Evolutionary conservation across 2,113 vertebrate genomes (phyloP).

Genomic region (rabbit (Oryctolagus cuniculus)): mOryCun1.1 NC_091440.1:12683501-12684000

Average conservation of each 20-base stretch:
- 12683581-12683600: conserved; percentile 81
- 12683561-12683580: conserved; percentile 80
- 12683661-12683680: conserved; percentile 89
- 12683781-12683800: conserved; percentile 90
- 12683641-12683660: conserved; percentile 85
- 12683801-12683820: conserved; percentile 91
- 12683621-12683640: conserved; percentile 89
- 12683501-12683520: conserved; percentile 68
- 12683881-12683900: conserved; percentile 73
- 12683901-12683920: conserved; percentile 79
- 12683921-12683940: conserved; percentile 80
- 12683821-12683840: conserved; percentile 90
- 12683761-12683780: conserved; percentile 91
- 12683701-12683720: conserved; percentile 86
- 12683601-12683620: conserved; percentile 87
- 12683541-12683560: conserved; percentile 73
- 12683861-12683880: conserved; percentile 80
- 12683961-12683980: conserved; percentile 68
- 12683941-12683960: conserved; percentile 79
- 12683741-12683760: conserved; percentile 88
- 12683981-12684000: conserved; percentile 71
- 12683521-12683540: conserved; percentile 63
- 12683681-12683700: conserved; percentile 89
- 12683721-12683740: conserved; percentile 90
- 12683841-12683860: conserved; percentile 84